Conservation (phyloP, 2,888 invertebrate species). For the Ectobius pallidus region DNA sequence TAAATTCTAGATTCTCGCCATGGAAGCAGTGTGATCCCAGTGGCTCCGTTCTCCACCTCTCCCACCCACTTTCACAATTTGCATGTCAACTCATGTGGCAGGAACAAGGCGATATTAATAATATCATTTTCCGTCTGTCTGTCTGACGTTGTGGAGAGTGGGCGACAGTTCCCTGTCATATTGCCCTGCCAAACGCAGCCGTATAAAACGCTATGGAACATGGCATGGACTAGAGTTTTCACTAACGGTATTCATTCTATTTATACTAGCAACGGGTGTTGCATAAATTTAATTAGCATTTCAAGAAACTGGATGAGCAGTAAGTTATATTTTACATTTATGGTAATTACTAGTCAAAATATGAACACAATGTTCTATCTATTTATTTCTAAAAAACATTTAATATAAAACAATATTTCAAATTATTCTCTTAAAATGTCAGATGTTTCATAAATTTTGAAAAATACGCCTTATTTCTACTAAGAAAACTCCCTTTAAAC, state of each 20-base stretch:
- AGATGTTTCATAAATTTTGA: too few species aligned
- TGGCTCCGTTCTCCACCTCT: neutral
- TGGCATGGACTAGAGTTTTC: neutral
- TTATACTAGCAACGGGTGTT: neutral
- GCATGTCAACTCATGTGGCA: constrained; percentile 20
- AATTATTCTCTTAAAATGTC: too few species aligned
- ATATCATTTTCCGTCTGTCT: constrained; percentile 18
- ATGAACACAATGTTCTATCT: too few species aligned
- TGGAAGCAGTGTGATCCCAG: neutral
- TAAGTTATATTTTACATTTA: too few species aligned
- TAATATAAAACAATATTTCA: too few species aligned
- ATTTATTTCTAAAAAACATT: too few species aligned
- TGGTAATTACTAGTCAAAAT: too few species aligned
- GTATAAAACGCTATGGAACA: constrained; percentile 12
- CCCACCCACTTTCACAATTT: neutral
- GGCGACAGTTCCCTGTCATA: constrained; percentile 2
- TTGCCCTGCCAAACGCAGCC: constrained; percentile 10
- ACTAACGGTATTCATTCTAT: neutral
- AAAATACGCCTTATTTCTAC: too few species aligned
- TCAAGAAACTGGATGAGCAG: too few species aligned
- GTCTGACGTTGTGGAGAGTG: neutral
- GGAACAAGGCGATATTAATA: constrained; percentile 30
- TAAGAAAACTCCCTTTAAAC: too few species aligned
- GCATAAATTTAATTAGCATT: neutral
- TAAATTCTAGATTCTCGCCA: constrained; percentile 5